A percentile compares a stretch with the other conserved stretches of the same genome.
These are phyloP conservation scores for Cygnus atratus DNA, from an alignment of 2,113 vertebrate genomes.

Conservation along the genomic window DNA sequence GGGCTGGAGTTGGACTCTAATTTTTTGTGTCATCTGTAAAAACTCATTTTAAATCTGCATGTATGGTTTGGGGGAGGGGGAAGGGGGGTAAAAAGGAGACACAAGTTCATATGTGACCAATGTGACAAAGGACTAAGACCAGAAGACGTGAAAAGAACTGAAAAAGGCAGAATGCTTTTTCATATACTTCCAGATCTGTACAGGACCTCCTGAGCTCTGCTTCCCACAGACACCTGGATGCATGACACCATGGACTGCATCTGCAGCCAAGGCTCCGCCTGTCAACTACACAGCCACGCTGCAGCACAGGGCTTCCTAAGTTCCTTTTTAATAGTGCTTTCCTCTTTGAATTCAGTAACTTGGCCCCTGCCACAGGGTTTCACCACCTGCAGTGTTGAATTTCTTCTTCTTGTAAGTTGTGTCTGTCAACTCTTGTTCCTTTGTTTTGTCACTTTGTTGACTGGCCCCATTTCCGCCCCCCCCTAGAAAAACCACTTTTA, in stretches of 20 bases:
- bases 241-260: no score
- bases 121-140: neutral
- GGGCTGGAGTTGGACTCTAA: neutral
- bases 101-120: neutral
- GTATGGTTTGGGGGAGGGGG: no score
- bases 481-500: neutral
- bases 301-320: neutral
- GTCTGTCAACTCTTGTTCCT: neutral
- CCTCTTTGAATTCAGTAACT: neutral
- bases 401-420: neutral
- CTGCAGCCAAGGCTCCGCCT: neutral
- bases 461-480: neutral
- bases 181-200: neutral
- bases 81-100: neutral
- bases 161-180: neutral
- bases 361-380: neutral
- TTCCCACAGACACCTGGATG: no score
- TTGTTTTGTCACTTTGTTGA: no score
- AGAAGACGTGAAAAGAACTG: neutral
- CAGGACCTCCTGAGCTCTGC: neutral
- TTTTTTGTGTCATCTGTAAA: neutral
- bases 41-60: neutral
- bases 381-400: neutral
- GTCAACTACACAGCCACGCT: neutral
- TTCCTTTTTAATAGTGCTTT: neutral